Evolutionary conservation across 2,113 vertebrate species (phyloP), one percentile per base, ranked within the genome.

Genomic region (Stercorarius parasiticus): DNA sequence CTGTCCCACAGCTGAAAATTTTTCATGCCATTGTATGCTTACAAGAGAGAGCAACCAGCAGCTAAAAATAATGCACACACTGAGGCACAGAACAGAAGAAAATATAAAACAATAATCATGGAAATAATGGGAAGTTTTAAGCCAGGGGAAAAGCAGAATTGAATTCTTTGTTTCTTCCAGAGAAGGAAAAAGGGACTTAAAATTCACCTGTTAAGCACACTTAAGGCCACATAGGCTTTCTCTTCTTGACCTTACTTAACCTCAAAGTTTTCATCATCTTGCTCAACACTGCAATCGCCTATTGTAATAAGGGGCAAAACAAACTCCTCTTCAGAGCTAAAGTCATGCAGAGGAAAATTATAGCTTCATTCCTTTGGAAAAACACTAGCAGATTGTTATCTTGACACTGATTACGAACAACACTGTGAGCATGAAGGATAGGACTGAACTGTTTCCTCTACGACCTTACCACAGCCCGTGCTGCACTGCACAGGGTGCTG

Each of bases 371-470:
- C 42, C 86, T 93, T 69, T 80, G 93, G 62, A 90, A 95, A 95
- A 93, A 73, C 86, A 93, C 56, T 19, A 53, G n/a, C 64, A 94
- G 88, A 95, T 94, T 74, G 42, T 80, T 96, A 93, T 94, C 94
- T 91, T 69, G 80, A 93, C 73, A 53, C 56, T 72, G 83, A 82
- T 50, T 77, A 56, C 53, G 89, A 94, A 19, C 72, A 78, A 67
- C 80, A 71, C 52, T 11, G 5, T 38, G 30, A 83, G 30, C 47
- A 80, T 8, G 10, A 79, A 82, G 61, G 56, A 49, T 7, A 40
- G 72, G 72, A 78, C 40, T 74, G 73, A 86, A 22, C 36, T 32
- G 59, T 73, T 82, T 92, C 64, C n/a, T 56, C 56, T 23, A 17
- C 2, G 2, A 36, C 38, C 56, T 69, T 21, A 25, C 36, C 15